Evolutionary conservation across 2,797 vertebrate species (phyloP).

Genomic region (Bothrops alternatus): DNA sequence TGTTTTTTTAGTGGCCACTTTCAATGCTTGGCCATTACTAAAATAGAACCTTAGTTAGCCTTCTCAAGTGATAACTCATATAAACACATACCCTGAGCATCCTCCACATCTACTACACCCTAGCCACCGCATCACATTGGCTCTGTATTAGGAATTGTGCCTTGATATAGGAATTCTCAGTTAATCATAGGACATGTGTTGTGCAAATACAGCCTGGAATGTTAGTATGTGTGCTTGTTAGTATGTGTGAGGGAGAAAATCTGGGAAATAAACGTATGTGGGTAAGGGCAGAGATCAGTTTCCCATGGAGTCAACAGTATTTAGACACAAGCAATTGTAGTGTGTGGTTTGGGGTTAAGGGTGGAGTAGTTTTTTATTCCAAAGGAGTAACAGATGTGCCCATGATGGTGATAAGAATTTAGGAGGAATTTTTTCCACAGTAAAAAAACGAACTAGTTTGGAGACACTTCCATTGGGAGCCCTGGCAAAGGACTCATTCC

Average conservation of each 20-base stretch:
- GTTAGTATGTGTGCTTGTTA: not conserved
- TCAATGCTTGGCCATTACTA: not conserved
- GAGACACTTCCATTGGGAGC: not conserved
- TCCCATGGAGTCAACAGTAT: not conserved
- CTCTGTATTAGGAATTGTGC: not conserved
- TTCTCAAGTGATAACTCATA: not conserved
- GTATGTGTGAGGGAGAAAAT: not conserved
- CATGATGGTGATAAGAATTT: not conserved
- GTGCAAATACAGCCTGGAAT: not conserved
- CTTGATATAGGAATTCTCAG: not conserved
- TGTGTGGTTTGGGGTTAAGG: constrained; percentile 4
- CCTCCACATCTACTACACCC: not conserved
- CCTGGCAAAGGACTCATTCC: not conserved
- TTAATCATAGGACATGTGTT: no score
- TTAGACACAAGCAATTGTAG: not conserved
- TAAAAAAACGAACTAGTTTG: not conserved
- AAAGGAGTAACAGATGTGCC: not conserved
- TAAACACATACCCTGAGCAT: not conserved
- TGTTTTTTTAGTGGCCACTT: not conserved
- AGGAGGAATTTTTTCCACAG: not conserved
- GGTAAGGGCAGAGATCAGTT: not conserved
- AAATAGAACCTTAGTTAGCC: not conserved
- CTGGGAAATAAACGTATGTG: not conserved
- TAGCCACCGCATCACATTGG: not conserved
- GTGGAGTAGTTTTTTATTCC: not conserved